Base-by-base conservation (phyloP, 2,888 invertebrate genomes). In the Adelphocoris suturalis region DNA sequence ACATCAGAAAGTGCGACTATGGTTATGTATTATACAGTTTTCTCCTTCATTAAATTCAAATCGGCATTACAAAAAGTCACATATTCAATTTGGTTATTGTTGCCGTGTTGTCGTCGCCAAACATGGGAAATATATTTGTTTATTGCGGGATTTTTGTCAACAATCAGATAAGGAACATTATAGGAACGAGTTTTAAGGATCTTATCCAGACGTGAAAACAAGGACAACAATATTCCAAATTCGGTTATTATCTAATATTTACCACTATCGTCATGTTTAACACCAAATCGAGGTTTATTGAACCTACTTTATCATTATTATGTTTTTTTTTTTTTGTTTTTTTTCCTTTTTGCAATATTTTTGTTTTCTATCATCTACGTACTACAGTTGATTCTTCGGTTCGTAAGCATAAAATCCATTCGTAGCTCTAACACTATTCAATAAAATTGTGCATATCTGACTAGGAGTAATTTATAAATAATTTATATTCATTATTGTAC, bases 401-500 rank as follows among this genome's bases (percentile, higher is more conserved):
- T 46, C 19, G 16, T 78, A 78, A 78, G 78, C 78, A 78, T 68
- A 78, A 37, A 46, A 47, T 19, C 37, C 78, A 14, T 46, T 78
- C 78, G 28, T 47, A 78, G 47, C 78, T 78, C 37, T 78, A 46
- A 37, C 37, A 4, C 78, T 78, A 78, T 37, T 19, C 78, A 47
- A 78, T 78, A 78, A 82, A 52, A 82, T 82, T 82, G 82, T 82
- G 82, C 82, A 82, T 82, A 82, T 14, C 5, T 82, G 52, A 52
- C 82, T 82, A 82, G 82, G 52, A 82, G 11, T 78, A 78, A 13
- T 82, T 48, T 23, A 82, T 82, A 82, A 82, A 82, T 82, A 82
- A 46, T 68, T 2, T 81, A 82, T 82, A 52, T 82, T 82, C 82
- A 82, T 47, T 82, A 82, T 82, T 82, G 82, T 82, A 82, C 82